Base-by-base conservation (phyloP, 2,888 invertebrate genomes). In the Trichogramma dendrolimi region DNA sequence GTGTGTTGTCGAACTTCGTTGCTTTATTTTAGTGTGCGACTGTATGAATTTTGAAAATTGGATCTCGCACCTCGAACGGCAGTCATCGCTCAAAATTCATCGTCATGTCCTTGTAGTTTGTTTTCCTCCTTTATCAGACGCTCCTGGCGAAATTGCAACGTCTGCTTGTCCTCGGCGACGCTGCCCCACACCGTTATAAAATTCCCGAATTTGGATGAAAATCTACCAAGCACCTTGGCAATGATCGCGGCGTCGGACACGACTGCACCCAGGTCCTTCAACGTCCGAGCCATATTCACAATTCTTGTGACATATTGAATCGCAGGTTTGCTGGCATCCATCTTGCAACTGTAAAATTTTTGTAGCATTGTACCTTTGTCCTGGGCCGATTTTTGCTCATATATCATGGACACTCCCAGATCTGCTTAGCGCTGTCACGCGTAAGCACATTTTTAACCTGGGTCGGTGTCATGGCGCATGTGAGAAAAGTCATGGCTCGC, bases 101-200 rank as follows among this genome's bases (percentile, higher is more conserved):
- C 49, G 4, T n/a, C 53, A 6, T 58, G 52, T 8, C 55, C 58
- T 2, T 14, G 44, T 4, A 57, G 49, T 4, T 65, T 46, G 38
- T 46, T 5, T 57, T 68, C 69, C 61, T 71, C 69, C 4, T 60
- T 60, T 14, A 67, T 63, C 1, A 68, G 64, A 11, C 69, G 39
- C 60, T 68, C 67, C 39, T 67, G 62, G 4, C 67, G 58, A 11
- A 55, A 60, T 44, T 66, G 60, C 1, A 68, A 38, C 6, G 70
- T 67, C 56, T 71, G 69, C 6, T 53, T 61, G 0, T 6, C 58
- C 14, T 41, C 5, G 1, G 51, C 56, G 5, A 66, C 64, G 11
- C 63, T 70, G 57, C 70, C 70, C 67, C 70, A 70, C 5, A 68
- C 71, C 11, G 70, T 71, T 6, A 60, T 63, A 4, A 72, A 53